Base-by-base conservation (phyloP, 2,888 invertebrate genomes). In the Drosophila siamana region DNA sequence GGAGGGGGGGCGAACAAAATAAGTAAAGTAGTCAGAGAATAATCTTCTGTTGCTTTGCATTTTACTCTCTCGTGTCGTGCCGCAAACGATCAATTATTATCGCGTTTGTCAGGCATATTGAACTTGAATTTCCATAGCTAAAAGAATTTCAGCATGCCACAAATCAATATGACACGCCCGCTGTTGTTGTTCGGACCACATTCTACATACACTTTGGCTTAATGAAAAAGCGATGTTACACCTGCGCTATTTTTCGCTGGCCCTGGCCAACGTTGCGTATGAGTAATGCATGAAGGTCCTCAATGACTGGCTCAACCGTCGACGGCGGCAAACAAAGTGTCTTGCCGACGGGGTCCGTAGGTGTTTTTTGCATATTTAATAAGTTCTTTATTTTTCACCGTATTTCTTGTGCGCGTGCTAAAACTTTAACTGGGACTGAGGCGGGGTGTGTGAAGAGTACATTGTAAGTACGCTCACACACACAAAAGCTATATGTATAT, bases 281-380 rank as follows among this genome's bases (percentile, higher is more conserved):
- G 75, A 69, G 81, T 69, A 72, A 85, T 61, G 69, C 57, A 63
- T 57, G 60, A 57, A 43, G 48, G 63, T 43, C 41, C 57, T 15
- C 40, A 40, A 51, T 22, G 43, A n/a, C 40, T 24, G 54, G 36
- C 44, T 44, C 19, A 9, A 16, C 11, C 11, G 26, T 40, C 16
- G 33, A 8, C 47, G 33, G n/a, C 11, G 9, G 22, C 28, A 40
- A 38, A 41, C 52, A 30, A 22, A 43, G 46, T 59, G n/a, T 38
- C 15, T 38, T 38, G 15, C 61, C 51, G 59, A 57, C 70, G 38
- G 40, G 38, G 40, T 36, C 56, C 30, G 43, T 41, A 43, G 47
- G 28, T 62, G 63, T 36, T 54, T 52, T 54, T 44, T 76, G 79
- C 76, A 86, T 86, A 69, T 70, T 73, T 55, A 73, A 79, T 69